Base-by-base conservation (phyloP, 2,888 invertebrate species). In the Hemistola chrysoprasaria region DNA sequence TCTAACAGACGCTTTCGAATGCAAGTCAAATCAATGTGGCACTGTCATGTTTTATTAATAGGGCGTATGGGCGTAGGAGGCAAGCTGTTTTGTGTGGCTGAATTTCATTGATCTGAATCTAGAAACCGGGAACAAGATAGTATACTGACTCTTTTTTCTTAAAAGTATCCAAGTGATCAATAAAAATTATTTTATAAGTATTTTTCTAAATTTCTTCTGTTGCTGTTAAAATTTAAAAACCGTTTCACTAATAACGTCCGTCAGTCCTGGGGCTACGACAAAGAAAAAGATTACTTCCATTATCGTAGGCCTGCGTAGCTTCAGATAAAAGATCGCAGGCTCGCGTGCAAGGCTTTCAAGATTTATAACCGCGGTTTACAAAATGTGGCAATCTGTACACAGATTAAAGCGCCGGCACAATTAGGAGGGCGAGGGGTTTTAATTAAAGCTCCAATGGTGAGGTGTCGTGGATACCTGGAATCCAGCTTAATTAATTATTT, bases 361-460 rank as follows among this genome's bases (percentile, higher is more conserved):
- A 45, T 45, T 40, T 40, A 40, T 45, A 30, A 22, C 11, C 11
- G 28, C 16, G 37, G 37, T 37, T 46, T 37, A 35, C 33, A 40
- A 34, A 42, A 40, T 46, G 40, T 29, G 39, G 41, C 30, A 50
- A 50, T 50, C 40, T 40, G 45, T 38, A 50, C 31, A 44, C 38
- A 44, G 46, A 22, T 37, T 42, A 27, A 38, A 36, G 31, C 32
- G 23, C 35, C 23, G 39, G 26, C 27, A 34, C 44, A 50, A 47
- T 47, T 46, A 40, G 38, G 35, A 27, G 9, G 20, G 34, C 29
- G 31, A 36, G 31, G 39, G 16, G 36, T 35, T 43, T 39, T 30
- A 40, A 32, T 47, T 36, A 40, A 43, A 38, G 31, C 29, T 33
- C 8, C 33, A 37, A 24, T 37, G 37, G 36, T 22, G 29, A 33